Base-by-base conservation (phyloP, 2,797 vertebrate species). In the Mico argentatus region DNA sequence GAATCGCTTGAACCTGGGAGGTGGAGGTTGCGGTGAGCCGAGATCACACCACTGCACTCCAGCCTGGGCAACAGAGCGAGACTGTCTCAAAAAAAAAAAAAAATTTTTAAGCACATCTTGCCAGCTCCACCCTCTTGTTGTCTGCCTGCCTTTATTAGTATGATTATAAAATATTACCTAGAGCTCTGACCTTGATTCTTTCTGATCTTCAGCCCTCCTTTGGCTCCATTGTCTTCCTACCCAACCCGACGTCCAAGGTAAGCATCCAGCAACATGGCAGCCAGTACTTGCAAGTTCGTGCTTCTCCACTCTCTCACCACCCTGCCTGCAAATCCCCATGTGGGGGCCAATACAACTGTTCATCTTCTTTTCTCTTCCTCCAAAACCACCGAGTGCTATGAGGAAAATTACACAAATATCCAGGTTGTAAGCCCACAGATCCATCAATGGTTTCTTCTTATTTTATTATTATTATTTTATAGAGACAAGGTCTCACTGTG, bases 211-310 rank as follows among this genome's bases (percentile, higher is more conserved):
- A 27, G 30, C 20, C 44, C 24, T 59, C 67, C 36, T 59, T 67
- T 67, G 52, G n/a, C 48, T 59, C 46, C 19, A 14, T 2, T 2
- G 17, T 22, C 41, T 77, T 70, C 20, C 44, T 5, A 2, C 59
- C 52, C 33, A 4, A 50, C 57, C 67, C 7, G 81, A 46, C 0
- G 5, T 55, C 48, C 55, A 8, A 17, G 22, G 48, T 8, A 70
- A n/a, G 15, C 22, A 12, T 22, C 79, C 3, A 26, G 22, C 0
- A 2, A 27, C 15, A 7, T 19, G 22, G 17, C 44, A 50, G 26
- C 85, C 19, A 4, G 30, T 9, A 39, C 46, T 30, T 27, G 30
- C 27, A 24, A 12, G 27, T 20, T 5, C 75, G 6, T 39, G 41
- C 61, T 17, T n/a, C 30, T 67, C 3, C 15, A 8, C 61, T n/a